phyloP scores from a whole-genome alignment of 2,888 invertebrate species.

The Nemurella pictetii region DNA sequence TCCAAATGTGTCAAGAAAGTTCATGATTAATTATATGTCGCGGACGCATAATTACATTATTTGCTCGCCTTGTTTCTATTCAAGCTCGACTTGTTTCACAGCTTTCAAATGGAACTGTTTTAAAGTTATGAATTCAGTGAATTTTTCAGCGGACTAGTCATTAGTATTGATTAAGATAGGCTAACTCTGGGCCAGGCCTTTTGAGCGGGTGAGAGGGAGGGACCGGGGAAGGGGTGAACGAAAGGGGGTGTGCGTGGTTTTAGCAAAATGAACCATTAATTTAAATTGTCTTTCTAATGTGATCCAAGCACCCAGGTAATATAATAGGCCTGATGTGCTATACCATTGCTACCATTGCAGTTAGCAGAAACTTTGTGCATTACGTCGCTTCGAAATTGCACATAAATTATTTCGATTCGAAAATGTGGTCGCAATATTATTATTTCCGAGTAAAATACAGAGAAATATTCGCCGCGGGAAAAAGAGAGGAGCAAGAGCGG shows the following conservation, averaged over 20 bases:
- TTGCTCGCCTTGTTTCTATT: neutral
- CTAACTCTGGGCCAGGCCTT: neutral
- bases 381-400: neutral
- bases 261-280: slow-evolving; percentile 24
- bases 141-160: neutral
- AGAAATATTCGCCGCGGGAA: neutral
- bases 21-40: neutral
- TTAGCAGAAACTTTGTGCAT: slow-evolving; percentile 19
- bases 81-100: neutral
- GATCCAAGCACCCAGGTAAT: slow-evolving; percentile 16
- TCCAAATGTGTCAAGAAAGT: neutral
- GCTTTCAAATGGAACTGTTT: neutral
- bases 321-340: neutral
- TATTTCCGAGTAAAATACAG: neutral
- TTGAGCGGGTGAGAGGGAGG: neutral
- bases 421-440: neutral
- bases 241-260: neutral
- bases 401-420: neutral
- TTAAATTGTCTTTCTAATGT: slow-evolving; percentile 20
- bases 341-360: neutral
- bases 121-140: neutral
- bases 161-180: slow-evolving; percentile 8
- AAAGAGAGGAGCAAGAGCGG: neutral
- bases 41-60: neutral
- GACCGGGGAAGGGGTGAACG: neutral